Evolutionary conservation across 2,888 invertebrate genomes (phyloP).

Genomic region (Philereme vetulata): DNA sequence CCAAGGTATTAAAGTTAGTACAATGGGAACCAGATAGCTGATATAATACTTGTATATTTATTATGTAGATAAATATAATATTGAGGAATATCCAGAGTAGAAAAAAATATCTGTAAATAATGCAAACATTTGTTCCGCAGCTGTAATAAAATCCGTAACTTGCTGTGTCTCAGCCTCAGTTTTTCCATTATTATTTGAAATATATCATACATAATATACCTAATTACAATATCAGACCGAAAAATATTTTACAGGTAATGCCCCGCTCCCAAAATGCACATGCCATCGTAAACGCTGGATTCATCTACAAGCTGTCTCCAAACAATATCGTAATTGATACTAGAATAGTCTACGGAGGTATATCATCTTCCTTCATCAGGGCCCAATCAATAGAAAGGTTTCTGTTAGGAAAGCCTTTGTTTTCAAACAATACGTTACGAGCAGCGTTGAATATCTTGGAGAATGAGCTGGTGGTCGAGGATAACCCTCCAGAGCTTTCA

Average conservation of each 20-base stretch:
- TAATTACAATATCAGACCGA: no score
- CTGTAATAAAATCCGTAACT: no score
- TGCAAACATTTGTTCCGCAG: no score
- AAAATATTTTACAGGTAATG: slow-evolving; percentile 82
- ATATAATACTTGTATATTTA: no score
- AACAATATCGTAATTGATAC: slow-evolving; percentile 69
- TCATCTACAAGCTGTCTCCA: slow-evolving; percentile 82
- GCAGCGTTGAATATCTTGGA: slow-evolving; percentile 53
- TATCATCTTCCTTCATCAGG: slow-evolving; percentile 70
- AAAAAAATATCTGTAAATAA: no score
- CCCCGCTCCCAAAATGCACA: slow-evolving; percentile 89
- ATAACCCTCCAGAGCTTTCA: slow-evolving; percentile 79
- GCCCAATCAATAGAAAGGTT: slow-evolving; percentile 80
- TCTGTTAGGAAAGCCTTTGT: slow-evolving; percentile 69
- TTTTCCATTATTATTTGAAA: no score
- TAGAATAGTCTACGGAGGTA: slow-evolving; percentile 84
- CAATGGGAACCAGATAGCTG: no score
- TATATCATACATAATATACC: no score
- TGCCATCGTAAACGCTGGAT: slow-evolving; percentile 90
- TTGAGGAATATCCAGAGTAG: no score
- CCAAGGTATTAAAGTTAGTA: no score
- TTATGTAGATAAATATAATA: no score
- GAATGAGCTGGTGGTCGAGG: slow-evolving; percentile 53
- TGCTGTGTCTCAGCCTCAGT: no score
- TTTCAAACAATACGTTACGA: slow-evolving; percentile 69